Evolutionary conservation across 2,113 vertebrate genomes (phyloP).

Genomic region (Pachycephala philippinensis): DNA sequence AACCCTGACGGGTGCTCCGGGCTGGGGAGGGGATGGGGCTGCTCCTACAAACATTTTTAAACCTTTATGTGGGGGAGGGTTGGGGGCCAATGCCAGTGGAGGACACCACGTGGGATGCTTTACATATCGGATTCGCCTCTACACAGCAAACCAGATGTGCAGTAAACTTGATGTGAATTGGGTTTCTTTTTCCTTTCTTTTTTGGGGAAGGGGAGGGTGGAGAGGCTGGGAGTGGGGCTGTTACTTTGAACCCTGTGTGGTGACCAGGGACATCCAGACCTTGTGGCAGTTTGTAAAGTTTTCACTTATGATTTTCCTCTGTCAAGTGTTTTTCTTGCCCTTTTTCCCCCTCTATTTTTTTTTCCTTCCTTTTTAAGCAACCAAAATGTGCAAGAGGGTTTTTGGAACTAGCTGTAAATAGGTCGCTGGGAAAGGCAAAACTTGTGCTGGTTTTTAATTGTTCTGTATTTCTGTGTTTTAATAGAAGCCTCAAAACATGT

Average conservation of each 20-base stretch:
- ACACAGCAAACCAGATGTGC: conserved; percentile 37
- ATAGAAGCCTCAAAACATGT: conserved; percentile 83
- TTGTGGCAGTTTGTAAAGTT: conserved; percentile 62
- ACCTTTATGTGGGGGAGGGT: background rate
- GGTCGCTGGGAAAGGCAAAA: conserved; percentile 74
- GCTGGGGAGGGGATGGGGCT: background rate
- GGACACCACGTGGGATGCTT: conserved; percentile 33
- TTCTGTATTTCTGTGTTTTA: conserved; percentile 96
- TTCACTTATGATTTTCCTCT: conserved; percentile 69
- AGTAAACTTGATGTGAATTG: conserved; percentile 62
- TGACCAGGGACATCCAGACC: conserved; percentile 68
- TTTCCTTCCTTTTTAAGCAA: background rate
- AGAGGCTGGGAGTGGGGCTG: background rate
- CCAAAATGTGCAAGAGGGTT: conserved; percentile 54
- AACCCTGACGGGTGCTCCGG: background rate
- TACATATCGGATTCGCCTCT: conserved; percentile 24
- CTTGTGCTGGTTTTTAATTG: conserved; percentile 91
- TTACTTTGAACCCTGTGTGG: conserved; percentile 74
- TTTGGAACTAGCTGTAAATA: conserved; percentile 85
- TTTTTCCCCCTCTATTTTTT: too few relatives aligned
- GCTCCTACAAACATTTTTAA: background rate
- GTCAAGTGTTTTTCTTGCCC: background rate
- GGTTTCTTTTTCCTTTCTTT: conserved; percentile 32
- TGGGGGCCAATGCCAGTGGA: conserved; percentile 15
- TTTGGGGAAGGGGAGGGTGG: background rate